Conservation (phyloP, 1,140 invertebrate species). For the Vanessa tameamea region DNA sequence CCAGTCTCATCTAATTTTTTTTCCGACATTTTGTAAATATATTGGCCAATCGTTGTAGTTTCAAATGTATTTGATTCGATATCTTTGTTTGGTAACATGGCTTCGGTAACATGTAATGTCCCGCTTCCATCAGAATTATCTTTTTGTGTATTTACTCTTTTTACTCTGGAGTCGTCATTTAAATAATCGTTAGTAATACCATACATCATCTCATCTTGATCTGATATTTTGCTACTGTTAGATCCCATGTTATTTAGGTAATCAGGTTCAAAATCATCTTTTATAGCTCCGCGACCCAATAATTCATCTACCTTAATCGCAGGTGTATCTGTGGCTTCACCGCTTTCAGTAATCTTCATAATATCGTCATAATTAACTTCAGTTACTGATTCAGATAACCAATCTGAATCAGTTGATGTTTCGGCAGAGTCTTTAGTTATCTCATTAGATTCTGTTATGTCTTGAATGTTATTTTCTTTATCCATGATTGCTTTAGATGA, state of each 20-base stretch:
- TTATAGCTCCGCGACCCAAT: conserved; percentile 51
- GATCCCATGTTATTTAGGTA: conserved; percentile 65
- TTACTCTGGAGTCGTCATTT: conserved; percentile 60
- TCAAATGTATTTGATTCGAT: conserved; percentile 34
- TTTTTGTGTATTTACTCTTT: conserved; percentile 68
- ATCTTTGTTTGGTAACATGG: conserved; percentile 19
- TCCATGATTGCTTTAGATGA: conserved; percentile 62
- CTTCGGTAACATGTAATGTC: conserved; percentile 29
- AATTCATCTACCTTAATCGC: conserved; percentile 60
- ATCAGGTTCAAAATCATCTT: conserved; percentile 72
- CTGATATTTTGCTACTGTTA: conserved; percentile 52
- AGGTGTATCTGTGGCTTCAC: conserved; percentile 51
- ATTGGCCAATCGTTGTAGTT: conserved; percentile 61
- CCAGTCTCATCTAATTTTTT: conserved; percentile 34
- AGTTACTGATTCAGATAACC: conserved; percentile 62
- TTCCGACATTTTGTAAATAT: conserved; percentile 58
- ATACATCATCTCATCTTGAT: conserved; percentile 58
- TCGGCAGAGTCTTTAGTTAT: conserved; percentile 38
- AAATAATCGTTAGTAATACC: conserved; percentile 70
- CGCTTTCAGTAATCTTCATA: conserved; percentile 54
- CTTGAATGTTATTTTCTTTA: conserved; percentile 31
- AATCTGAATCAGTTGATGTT: conserved; percentile 61
- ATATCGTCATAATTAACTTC: conserved; percentile 61
- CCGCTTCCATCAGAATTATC: conserved; percentile 29
- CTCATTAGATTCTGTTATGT: conserved; percentile 39